Evolutionary conservation across 2,113 vertebrate genomes (phyloP).

Genomic region (Sorex fumeus): DNA sequence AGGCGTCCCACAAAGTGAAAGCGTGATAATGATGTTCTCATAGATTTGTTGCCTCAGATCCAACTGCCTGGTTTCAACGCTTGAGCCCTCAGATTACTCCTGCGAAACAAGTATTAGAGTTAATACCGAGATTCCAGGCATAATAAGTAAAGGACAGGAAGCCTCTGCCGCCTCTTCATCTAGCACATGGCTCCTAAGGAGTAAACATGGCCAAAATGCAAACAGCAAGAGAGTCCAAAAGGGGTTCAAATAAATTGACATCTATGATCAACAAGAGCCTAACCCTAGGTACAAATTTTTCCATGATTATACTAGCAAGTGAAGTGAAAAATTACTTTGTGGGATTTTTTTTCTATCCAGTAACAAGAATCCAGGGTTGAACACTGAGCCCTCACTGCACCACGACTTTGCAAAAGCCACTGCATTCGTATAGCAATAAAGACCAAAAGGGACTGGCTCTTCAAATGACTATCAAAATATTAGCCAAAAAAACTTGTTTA

Average conservation of each 20-base stretch:
- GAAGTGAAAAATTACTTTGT: neutral
- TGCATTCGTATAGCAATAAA: neutral
- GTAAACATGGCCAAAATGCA: neutral
- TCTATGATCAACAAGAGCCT: conserved; percentile 32
- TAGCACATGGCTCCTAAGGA: too few relatives aligned
- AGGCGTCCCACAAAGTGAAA: neutral
- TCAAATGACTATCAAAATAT: too few relatives aligned
- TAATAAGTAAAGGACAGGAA: neutral
- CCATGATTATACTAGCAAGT: conserved; percentile 1
- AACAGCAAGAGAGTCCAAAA: conserved; percentile 9
- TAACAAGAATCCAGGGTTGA: too few relatives aligned
- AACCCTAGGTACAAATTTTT: neutral
- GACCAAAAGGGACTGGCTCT: too few relatives aligned
- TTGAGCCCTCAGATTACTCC: neutral
- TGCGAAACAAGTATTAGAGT: neutral
- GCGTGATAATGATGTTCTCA: neutral
- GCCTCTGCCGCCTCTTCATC: neutral
- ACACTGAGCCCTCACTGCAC: neutral
- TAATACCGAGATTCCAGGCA: conserved; percentile 6
- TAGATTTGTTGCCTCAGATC: neutral
- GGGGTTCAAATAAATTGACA: neutral
- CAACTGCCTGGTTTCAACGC: neutral
- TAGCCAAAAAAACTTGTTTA: too few relatives aligned
- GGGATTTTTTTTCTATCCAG: too few relatives aligned
- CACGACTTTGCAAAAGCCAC: conserved; percentile 18